A percentile compares a stretch with the other conserved stretches of the same genome.
Conservation (phyloP, 2,797 vertebrate genomes). For the Lacerta agilis region DNA sequence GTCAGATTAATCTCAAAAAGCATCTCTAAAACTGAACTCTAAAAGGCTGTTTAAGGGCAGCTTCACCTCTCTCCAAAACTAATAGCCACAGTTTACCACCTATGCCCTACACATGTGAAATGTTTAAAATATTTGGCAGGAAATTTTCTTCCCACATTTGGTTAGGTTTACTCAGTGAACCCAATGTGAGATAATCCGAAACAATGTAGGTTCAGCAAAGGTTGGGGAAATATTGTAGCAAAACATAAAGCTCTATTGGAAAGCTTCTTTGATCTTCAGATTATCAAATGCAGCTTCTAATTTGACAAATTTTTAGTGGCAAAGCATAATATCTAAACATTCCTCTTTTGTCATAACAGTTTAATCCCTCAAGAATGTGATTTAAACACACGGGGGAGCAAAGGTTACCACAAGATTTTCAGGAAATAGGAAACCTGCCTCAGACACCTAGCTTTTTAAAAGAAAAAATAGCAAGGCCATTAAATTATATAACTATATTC, state of each 20-base stretch:
- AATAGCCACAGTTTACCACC: slow-evolving; percentile 73
- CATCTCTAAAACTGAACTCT: slow-evolving; percentile 71
- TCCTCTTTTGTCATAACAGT: slow-evolving; percentile 82
- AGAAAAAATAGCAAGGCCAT: slow-evolving; percentile 72
- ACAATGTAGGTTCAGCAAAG: slow-evolving; percentile 85
- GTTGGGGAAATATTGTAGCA: slow-evolving; percentile 81
- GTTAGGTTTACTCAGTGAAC: slow-evolving; percentile 89
- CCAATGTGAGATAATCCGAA: slow-evolving; percentile 94
- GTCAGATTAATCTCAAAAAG: slow-evolving; percentile 77
- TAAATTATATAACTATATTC: slow-evolving; percentile 70
- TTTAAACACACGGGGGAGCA: slow-evolving; percentile 75
- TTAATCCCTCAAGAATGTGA: slow-evolving; percentile 84
- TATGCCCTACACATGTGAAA: slow-evolving; percentile 75
- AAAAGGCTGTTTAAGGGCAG: slow-evolving; percentile 65
- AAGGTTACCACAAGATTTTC: slow-evolving; percentile 77
- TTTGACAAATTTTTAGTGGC: slow-evolving; percentile 83
- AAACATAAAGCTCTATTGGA: slow-evolving; percentile 80
- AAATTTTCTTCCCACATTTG: slow-evolving; percentile 87
- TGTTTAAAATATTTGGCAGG: slow-evolving; percentile 80
- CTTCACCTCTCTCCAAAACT: slow-evolving; percentile 57
- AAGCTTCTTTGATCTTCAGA: slow-evolving; percentile 84
- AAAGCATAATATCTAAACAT: slow-evolving; percentile 83
- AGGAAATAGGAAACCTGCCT: slow-evolving; percentile 72
- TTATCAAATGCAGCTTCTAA: slow-evolving; percentile 84
- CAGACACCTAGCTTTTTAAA: slow-evolving; percentile 69